These are phyloP conservation scores for Psittacula derbiana DNA, from an alignment of 2,797 vertebrate species.

Conservation along the genomic window DNA sequence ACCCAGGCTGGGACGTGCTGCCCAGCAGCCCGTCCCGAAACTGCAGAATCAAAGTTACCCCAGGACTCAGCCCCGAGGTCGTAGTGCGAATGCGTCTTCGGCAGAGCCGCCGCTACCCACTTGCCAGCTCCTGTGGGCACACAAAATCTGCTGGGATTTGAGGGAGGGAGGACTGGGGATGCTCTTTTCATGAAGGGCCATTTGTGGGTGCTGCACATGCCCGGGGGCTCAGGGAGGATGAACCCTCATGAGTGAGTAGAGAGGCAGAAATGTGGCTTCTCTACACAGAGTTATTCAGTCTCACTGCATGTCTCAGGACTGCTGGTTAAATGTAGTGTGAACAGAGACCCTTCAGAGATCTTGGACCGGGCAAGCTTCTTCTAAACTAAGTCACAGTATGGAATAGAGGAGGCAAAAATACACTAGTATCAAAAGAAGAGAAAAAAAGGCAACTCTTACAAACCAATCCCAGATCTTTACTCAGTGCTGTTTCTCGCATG, in stretches of 20 bases:
- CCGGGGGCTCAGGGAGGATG: background rate
- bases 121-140: background rate
- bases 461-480: conserved; percentile 47
- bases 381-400: conserved; percentile 71
- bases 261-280: background rate
- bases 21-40: conserved; percentile 78
- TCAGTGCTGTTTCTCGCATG: conserved; percentile 71
- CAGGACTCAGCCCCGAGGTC: conserved; percentile 74
- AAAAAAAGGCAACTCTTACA: conserved; percentile 11
- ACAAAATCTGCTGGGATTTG: background rate
- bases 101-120: conserved; percentile 23
- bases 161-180: background rate
- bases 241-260: background rate
- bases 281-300: background rate
- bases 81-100: conserved; percentile 67
- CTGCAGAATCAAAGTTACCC: conserved; percentile 52
- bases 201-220: background rate
- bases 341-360: conserved; percentile 39
- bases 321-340: background rate
- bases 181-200: background rate
- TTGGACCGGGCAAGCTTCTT: conserved; percentile 49
- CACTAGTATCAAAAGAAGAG: conserved; percentile 20
- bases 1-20: conserved; percentile 66
- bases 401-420: conserved; percentile 40
- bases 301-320: background rate